A percentile compares a stretch with the other conserved stretches of the same genome.
Conservation (phyloP, 2,113 vertebrate genomes). For the Marcusenius ussheri region DNA sequence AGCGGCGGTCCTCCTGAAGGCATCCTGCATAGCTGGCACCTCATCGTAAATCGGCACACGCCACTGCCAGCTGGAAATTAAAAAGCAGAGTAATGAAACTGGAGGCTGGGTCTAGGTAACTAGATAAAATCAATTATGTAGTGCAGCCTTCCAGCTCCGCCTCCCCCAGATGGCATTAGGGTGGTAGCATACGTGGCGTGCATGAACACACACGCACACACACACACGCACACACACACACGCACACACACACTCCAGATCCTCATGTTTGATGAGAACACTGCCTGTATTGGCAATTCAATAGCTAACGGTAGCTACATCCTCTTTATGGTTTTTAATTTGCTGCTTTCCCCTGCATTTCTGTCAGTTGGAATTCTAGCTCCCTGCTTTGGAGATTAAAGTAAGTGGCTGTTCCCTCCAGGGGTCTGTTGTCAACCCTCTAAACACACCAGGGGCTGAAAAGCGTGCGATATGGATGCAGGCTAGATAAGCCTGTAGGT, state of each 20-base stretch:
- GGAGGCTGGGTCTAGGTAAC: neutral
- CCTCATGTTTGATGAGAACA: neutral
- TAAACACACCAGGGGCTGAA: neutral
- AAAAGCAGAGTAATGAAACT: neutral
- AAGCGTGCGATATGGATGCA: neutral
- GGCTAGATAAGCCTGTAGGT: neutral
- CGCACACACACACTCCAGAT: neutral
- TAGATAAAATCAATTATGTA: neutral
- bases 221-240: neutral
- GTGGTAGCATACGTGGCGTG: neutral
- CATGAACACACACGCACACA: neutral
- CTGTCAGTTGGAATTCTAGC: neutral
- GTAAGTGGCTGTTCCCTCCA: conserved; percentile 8
- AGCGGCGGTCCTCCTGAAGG: neutral
- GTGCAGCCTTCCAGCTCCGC: neutral
- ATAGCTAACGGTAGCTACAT: neutral
- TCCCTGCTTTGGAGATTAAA: neutral
- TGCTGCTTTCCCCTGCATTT: neutral
- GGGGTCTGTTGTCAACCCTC: neutral
- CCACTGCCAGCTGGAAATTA: neutral
- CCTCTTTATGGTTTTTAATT: neutral
- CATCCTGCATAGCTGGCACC: neutral
- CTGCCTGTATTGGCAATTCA: neutral
- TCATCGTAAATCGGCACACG: neutral
- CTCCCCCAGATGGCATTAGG: neutral